Base-by-base conservation (phyloP, 2,888 invertebrate species). In the Odontothrips loti region DNA sequence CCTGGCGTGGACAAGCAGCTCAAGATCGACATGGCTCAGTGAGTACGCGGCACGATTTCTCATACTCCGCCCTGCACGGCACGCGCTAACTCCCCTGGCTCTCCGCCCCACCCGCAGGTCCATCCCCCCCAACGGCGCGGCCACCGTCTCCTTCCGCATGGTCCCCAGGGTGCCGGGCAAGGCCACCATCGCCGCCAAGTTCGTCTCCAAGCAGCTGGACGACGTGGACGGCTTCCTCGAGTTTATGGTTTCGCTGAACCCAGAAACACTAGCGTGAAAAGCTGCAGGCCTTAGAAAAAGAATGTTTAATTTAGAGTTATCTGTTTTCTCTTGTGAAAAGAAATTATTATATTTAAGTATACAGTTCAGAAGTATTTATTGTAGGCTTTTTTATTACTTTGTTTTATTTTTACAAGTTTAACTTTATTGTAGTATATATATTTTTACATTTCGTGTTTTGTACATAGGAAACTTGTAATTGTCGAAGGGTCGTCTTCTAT, bases 181-280 rank as follows among this genome's bases (percentile, higher is more conserved):
- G 63, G 93, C 93, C 83, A 95, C 95, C 27, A 92, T 97, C 83
- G 92, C 94, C 43, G 96, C 94, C 29, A 97, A 96, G 87, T 97
- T 97, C 87, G 90, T 91, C 80, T 95, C 96, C 17, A 95, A 93
- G 85, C 96, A 97, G 87, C 90, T 98, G 84, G 92, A 93, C 83
- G 97, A 97, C 86, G 95, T 97, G 2, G 96, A 97, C 85, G 97
- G 97, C 1, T 96, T 93, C 87, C 87, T 93, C n/a, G 91, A 93
- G 80, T 92, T 95, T 84, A 91, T 91, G 88, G 93, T 95, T 11
- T 79, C 81, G 11, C 81, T 79, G n/a, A 34, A 58, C 29, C 48
- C 75, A 23, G 81, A 81, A 27, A 81, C 68, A 10, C 68, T 75
- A 12, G 68, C 68, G 27, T 75, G 58, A 58, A n/a, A n/a, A 58